A percentile compares a stretch with the other conserved stretches of the same genome.
Evolutionary conservation across 2,888 invertebrate species (phyloP).

Genomic region (Escarpia spicata): DNA sequence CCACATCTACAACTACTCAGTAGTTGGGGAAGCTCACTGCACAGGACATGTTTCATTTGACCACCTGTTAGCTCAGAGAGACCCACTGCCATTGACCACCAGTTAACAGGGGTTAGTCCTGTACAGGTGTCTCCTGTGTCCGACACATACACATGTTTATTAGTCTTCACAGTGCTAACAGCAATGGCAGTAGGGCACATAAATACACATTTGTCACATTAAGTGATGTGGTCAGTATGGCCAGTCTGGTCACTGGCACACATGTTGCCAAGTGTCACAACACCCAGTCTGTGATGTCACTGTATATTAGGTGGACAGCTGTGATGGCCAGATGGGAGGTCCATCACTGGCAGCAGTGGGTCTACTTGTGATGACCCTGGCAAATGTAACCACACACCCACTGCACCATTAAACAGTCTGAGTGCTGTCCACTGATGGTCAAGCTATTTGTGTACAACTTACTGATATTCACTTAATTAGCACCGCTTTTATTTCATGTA

Average conservation of each 20-base stretch:
- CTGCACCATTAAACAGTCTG: not conserved
- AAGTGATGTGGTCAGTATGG: not conserved
- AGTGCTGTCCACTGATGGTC: not conserved
- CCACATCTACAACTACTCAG: too few relatives aligned
- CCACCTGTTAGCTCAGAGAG: not conserved
- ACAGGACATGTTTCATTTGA: too few relatives aligned
- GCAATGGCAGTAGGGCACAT: not conserved
- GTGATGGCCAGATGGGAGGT: not conserved
- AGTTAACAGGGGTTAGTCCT: not conserved
- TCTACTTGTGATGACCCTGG: not conserved
- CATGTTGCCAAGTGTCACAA: not conserved
- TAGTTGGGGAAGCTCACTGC: too few relatives aligned
- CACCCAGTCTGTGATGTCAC: not conserved
- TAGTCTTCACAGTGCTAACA: not conserved
- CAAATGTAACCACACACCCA: not conserved
- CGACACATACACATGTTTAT: not conserved
- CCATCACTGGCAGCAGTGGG: not conserved
- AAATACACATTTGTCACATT: not conserved
- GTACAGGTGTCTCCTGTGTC: not conserved
- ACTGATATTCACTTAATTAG: too few relatives aligned
- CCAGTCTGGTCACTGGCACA: not conserved
- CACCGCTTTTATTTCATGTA: too few relatives aligned
- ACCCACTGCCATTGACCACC: not conserved
- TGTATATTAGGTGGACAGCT: not conserved
- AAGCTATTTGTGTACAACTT: not conserved